Evolutionary conservation across 2,888 invertebrate genomes (phyloP), one percentile per base, ranked within the genome.

Genomic region (Vesta saturnalis): DNA sequence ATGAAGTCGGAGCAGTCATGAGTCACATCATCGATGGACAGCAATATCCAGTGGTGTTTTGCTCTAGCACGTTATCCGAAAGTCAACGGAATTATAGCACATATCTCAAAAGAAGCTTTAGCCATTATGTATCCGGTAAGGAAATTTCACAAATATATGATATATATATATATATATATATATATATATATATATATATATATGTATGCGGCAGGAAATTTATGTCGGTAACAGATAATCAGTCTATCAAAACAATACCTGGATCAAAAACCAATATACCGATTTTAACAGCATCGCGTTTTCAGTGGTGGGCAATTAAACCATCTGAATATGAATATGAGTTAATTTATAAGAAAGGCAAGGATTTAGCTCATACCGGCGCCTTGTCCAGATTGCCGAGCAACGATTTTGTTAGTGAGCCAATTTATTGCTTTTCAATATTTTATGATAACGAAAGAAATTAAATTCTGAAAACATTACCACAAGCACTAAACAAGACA

Each of bases 241-340:
- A 62, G 19, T 14, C 55, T 16, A 55, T 62, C 23, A 19, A 22
- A 16, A 30, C 52, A 18, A 54, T 62, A 23, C 55, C 55, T 54
- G 18, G 21, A 6, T 30, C 23, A 35, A 62, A 30, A 16, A 62
- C 54, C 15, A 49, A 23, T 30, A 12, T 62, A 12, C 62, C 62
- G 10, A 12, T 35, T 14, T 55, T 62, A 23, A 54, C 62, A 30
- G 22, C 55, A 14, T 30, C 18, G 4, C 12, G 54, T n/a, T 8
- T 62, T 30, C 15, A 15, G 19, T 4, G 55, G 16, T 62, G 62
- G 62, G 14, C 62, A 23, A 30, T 62, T n/a, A 55, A 55, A 14
- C 30, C 55, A 1, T 62, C 62, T 10, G 52, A 30, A 5, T 62
- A 62, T 4, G 55, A 55, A 8, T 60, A 60, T 49, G 15, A 47